Evolutionary conservation across 2,113 vertebrate species (phyloP).

Genomic region (Collichthys lucidus): DNA sequence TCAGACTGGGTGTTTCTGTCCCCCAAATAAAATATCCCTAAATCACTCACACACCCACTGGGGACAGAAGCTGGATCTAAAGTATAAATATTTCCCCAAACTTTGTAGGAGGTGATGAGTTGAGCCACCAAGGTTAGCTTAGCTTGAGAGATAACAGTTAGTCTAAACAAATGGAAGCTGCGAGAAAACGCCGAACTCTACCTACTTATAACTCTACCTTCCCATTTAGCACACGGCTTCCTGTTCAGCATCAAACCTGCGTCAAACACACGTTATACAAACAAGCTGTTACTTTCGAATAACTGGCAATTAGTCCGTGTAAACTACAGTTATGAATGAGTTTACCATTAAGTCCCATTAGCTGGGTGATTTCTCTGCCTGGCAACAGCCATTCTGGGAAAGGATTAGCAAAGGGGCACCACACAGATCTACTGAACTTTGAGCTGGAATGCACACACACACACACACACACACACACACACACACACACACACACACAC

Average conservation of each 20-base stretch:
- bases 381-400: slow-evolving; percentile 78
- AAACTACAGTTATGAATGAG: slow-evolving; percentile 38
- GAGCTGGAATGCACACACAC: slow-evolving; percentile 64
- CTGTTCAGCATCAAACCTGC: neutral
- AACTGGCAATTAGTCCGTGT: neutral
- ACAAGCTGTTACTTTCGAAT: neutral
- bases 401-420: slow-evolving; percentile 68
- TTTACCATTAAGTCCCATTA: slow-evolving; percentile 47
- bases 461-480: slow-evolving; percentile 9
- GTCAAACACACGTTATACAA: neutral
- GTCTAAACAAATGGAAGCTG: neutral
- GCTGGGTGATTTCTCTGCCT: slow-evolving; percentile 74
- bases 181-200: neutral
- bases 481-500: slow-evolving; percentile 28
- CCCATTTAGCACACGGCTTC: neutral
- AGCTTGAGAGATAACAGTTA: neutral
- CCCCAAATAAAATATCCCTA: no score
- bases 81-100: neutral
- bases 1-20: neutral
- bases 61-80: neutral
- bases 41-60: neutral
- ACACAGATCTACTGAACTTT: slow-evolving; percentile 70
- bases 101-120: neutral
- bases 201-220: neutral
- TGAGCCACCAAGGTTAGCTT: neutral